Base-by-base conservation (phyloP, 2,888 invertebrate genomes). In the Tetrapedia diversipes region DNA sequence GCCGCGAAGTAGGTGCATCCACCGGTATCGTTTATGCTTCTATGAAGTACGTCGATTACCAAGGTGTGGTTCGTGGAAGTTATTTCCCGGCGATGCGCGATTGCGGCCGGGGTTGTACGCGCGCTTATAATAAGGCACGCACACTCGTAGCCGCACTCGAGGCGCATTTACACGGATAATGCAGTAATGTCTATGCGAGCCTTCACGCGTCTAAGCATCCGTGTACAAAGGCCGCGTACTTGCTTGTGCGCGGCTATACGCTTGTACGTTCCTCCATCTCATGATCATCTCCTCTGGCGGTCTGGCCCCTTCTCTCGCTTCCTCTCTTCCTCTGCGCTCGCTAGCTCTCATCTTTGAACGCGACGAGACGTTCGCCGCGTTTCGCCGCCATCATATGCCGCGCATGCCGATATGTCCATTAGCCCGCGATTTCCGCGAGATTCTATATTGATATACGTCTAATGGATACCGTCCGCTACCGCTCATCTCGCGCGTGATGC, bases 371-470 rank as follows among this genome's bases (percentile, higher is more conserved):
- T n/a, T n/a, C 53, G 70, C 49, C 4, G 8, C 27, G 63, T 39
- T 51, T 39, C 22, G 14, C 63, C 73, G 64, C 78, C 77, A 37
- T 67, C 81, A 86, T 86, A 81, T 82, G 86, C 85, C 77, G 65
- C 29, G 84, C 84, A 81, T 80, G 80, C 84, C 87, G 85, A 85
- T 87, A 85, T 82, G 84, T 84, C 87, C 84, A 87, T 88, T 87
- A 88, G 81, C 61, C 65, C 79, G 75, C 81, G 81, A 88, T 87
- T 88, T 86, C 85, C 82, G 79, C 81, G 78, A 85, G 86, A 87
- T 88, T 80, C 81, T 84, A 88, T 84, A 85, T 87, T 88, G 87
- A 88, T 87, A 86, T 79, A 85, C 82, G 84, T 80, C 85, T 86
- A 87, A 88, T 86, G 84, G 86, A 86, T 86, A 85, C 79, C 85